phyloP scores from a whole-genome alignment of 2,888 invertebrate genomes.

The Diabrotica balteata region DNA sequence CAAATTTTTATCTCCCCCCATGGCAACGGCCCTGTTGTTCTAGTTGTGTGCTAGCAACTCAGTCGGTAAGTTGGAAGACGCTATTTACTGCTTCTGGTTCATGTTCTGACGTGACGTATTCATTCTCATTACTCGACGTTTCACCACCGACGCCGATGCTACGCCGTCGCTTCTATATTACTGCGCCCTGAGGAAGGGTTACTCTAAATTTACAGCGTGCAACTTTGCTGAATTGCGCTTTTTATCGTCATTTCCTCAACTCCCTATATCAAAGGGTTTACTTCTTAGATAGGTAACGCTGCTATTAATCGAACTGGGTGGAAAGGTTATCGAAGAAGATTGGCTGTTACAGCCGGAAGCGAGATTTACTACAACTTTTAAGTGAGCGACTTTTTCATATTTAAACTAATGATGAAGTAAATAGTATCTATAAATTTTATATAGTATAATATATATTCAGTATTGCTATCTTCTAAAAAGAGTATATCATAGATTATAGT shows the following conservation, averaged over 20 bases:
- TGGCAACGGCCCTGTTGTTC: slow-evolving; percentile 18
- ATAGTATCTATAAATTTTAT: too few relatives aligned
- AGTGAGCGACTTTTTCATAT: too few relatives aligned
- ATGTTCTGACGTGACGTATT: slow-evolving; percentile 58
- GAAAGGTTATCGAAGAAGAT: too few relatives aligned
- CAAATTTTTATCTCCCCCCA: slow-evolving; percentile 20
- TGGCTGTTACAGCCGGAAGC: too few relatives aligned
- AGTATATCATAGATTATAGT: too few relatives aligned
- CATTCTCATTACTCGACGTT: slow-evolving; percentile 59
- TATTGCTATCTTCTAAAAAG: too few relatives aligned
- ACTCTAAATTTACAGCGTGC: slow-evolving; percentile 54
- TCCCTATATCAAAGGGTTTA: slow-evolving; percentile 19
- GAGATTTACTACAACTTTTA: too few relatives aligned
- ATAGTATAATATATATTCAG: too few relatives aligned
- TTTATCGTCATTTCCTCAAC: slow-evolving; percentile 38
- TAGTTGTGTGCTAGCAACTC: slow-evolving; percentile 37
- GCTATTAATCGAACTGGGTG: not conserved
- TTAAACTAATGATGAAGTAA: too few relatives aligned
- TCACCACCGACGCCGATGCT: slow-evolving; percentile 54
- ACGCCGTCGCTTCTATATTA: slow-evolving; percentile 45
- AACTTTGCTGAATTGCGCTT: slow-evolving; percentile 55
- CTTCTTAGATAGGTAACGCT: slow-evolving; percentile 12
- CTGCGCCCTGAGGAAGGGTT: slow-evolving; percentile 54
- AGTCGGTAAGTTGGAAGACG: slow-evolving; percentile 44
- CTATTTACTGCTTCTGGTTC: slow-evolving; percentile 57